Evolutionary conservation across 2,113 vertebrate genomes (phyloP).

Genomic region (Tichodroma muraria): DNA sequence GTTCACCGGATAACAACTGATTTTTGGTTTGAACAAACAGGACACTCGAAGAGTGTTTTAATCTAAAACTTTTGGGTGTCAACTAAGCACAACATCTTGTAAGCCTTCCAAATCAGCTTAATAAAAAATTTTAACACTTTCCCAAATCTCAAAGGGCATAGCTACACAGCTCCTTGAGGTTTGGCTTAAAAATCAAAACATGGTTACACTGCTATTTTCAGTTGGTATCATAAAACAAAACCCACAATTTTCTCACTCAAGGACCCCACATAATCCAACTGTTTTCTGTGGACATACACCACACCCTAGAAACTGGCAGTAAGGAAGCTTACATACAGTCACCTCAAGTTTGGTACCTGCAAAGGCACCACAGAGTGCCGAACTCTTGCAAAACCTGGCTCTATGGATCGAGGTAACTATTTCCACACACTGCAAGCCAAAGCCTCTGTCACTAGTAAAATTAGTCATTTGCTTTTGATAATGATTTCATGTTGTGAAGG

Average conservation of each 20-base stretch:
- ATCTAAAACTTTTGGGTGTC: neutral
- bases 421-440: constrained; percentile 10
- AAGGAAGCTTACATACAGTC: neutral
- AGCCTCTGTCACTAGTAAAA: constrained; percentile 9
- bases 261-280: neutral
- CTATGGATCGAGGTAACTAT: neutral
- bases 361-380: neutral
- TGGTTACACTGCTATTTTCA: accelerated
- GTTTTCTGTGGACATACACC: neutral
- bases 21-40: neutral
- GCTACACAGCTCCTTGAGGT: neutral
- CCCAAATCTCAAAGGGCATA: neutral
- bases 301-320: neutral
- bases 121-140: neutral
- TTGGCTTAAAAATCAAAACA: neutral
- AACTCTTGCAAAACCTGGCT: constrained; percentile 8
- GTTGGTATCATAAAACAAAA: neutral
- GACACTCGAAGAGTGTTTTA: neutral
- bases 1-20: neutral
- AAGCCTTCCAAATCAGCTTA: neutral
- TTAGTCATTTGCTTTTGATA: constrained; percentile 40
- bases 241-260: neutral
- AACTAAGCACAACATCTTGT: neutral
- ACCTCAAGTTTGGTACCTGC: neutral
- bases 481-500: constrained; percentile 29